Conservation (phyloP, 2,888 invertebrate species). For the Digitonthophagus gazella region DNA sequence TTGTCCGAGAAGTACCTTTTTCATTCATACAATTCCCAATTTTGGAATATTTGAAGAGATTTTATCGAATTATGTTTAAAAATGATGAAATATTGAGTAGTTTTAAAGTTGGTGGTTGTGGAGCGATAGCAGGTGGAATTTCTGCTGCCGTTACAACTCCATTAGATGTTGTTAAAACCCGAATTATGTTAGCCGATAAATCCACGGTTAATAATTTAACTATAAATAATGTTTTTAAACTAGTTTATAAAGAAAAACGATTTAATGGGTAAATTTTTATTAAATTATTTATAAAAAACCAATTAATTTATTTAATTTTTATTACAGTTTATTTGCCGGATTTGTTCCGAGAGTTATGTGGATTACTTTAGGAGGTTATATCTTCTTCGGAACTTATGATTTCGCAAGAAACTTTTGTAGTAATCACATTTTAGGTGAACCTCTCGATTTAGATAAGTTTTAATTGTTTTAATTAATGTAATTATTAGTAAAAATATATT, state of each 20-base stretch:
- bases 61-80: conserved; percentile 51
- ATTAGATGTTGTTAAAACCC: conserved; percentile 93
- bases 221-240: conserved; percentile 55
- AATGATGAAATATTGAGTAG: conserved; percentile 56
- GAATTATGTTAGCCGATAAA: conserved; percentile 87
- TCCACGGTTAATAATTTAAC: conserved; percentile 52
- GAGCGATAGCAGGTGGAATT: conserved; percentile 80
- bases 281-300: too few relatives aligned
- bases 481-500: too few relatives aligned
- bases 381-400: conserved; percentile 96
- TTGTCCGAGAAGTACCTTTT: conserved; percentile 87
- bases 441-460: conserved; percentile 12
- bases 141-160: conserved; percentile 92
- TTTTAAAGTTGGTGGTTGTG: conserved; percentile 79
- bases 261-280: too few relatives aligned
- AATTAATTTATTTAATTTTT: too few relatives aligned
- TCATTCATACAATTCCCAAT: conserved; percentile 93
- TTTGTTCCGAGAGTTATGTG: conserved; percentile 78
- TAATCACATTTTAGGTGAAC: conserved; percentile 29
- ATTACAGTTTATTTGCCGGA: conserved; percentile 93
- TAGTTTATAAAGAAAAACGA: conserved; percentile 68
- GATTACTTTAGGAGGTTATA: conserved; percentile 90
- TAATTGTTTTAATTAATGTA: too few relatives aligned
- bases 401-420: conserved; percentile 52
- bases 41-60: conserved; percentile 86